A percentile compares a stretch with the other conserved stretches of the same genome.
Evolutionary conservation across 1,140 invertebrate genomes (phyloP).

Genomic region (Ylistrum balloti): DNA sequence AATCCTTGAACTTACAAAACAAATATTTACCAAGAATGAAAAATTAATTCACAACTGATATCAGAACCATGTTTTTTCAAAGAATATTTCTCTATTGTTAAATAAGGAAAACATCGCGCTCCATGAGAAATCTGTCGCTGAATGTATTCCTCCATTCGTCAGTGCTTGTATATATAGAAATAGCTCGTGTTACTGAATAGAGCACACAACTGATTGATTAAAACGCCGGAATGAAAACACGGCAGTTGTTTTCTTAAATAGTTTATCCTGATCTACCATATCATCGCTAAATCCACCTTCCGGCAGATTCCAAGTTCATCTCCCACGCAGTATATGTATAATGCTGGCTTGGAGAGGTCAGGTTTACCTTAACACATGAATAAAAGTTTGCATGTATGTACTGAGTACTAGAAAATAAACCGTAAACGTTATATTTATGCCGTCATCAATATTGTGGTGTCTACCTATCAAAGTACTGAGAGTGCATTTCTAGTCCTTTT

Average conservation of each 20-base stretch:
- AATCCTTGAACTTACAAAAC: background rate
- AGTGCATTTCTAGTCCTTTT: no score
- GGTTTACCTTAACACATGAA: no score
- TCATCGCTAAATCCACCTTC: background rate
- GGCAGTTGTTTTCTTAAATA: background rate
- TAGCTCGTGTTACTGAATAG: background rate
- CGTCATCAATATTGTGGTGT: no score
- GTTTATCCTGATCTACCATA: background rate
- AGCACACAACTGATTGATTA: background rate
- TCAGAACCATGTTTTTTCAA: background rate
- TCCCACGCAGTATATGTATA: slow-evolving; percentile 9
- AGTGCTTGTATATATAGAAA: background rate
- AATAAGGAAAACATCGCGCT: background rate
- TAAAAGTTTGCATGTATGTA: no score
- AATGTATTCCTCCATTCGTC: background rate
- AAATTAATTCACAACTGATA: slow-evolving; percentile 4
- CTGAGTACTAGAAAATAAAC: no score
- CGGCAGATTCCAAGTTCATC: background rate
- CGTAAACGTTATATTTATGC: no score
- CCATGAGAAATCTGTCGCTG: background rate
- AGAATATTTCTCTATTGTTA: slow-evolving; percentile 13
- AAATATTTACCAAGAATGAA: background rate
- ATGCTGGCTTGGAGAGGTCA: no score
- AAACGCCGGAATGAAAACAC: slow-evolving; percentile 4
- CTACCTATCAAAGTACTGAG: no score